Percentiles rank a stretch among this genome's conserved stretches.
Evolutionary conservation across 1,140 invertebrate genomes (phyloP).

Genomic region (Drosophila ogumai): DNA sequence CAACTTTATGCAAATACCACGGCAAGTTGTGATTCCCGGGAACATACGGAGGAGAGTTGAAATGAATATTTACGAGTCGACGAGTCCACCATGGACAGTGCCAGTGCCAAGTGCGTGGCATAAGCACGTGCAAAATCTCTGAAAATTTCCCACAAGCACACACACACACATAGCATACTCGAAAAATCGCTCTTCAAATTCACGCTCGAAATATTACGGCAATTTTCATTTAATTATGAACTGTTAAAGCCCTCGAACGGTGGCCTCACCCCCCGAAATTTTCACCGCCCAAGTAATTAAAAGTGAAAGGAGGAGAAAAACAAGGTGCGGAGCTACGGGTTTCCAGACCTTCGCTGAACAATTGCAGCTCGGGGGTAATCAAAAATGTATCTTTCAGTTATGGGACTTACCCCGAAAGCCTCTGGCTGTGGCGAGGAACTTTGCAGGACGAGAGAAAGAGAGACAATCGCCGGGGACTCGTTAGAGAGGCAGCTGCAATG

Average conservation of each 20-base stretch:
- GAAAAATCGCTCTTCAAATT: constrained; percentile 67
- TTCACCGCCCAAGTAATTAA: constrained; percentile 60
- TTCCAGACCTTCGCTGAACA: constrained; percentile 38
- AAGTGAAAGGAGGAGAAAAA: constrained; percentile 47
- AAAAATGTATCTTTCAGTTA: constrained; percentile 65
- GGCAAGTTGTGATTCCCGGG: constrained; percentile 43
- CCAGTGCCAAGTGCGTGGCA: constrained; percentile 44
- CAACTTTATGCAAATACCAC: constrained; percentile 77
- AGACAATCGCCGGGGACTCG: constrained; percentile 62
- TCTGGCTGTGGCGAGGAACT: constrained; percentile 3
- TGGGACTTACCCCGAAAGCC: constrained; percentile 62
- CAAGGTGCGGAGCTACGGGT: constrained; percentile 23
- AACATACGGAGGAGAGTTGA: constrained; percentile 60
- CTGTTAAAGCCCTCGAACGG: constrained; percentile 39
- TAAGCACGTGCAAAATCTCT: constrained; percentile 72
- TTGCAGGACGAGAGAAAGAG: constrained; percentile 4
- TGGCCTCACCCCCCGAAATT: background rate
- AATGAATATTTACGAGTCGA: constrained; percentile 80
- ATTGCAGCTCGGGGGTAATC: constrained; percentile 64
- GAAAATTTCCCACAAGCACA: constrained; percentile 68
- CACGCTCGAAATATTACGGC: constrained; percentile 72
- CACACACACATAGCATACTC: background rate
- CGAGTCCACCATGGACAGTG: constrained; percentile 14
- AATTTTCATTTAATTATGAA: constrained; percentile 83
- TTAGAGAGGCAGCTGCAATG: constrained; percentile 69